These are phyloP conservation scores for Cheilosia pagana DNA, from an alignment of 2,888 invertebrate genomes.

Conservation along the genomic window DNA sequence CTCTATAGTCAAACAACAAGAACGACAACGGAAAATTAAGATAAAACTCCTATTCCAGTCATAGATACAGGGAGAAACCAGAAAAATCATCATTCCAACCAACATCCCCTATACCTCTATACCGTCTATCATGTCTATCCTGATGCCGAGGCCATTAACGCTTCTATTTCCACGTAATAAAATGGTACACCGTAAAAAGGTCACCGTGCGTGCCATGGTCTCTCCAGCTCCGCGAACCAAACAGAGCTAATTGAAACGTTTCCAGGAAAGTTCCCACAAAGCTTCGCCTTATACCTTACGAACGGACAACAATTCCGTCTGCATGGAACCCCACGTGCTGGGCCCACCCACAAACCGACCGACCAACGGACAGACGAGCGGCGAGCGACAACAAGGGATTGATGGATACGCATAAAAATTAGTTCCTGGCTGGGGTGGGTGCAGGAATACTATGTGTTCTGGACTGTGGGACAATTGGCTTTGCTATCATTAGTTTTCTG, in stretches of 20 bases:
- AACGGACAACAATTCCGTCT: slow-evolving; percentile 7
- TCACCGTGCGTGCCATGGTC: slow-evolving; percentile 57
- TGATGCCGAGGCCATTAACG: slow-evolving; percentile 76
- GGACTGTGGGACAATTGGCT: slow-evolving; percentile 78
- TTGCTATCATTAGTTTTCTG: slow-evolving; percentile 82
- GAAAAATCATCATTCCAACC: slow-evolving; percentile 67
- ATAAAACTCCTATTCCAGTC: slow-evolving; percentile 64
- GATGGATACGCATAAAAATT: slow-evolving; percentile 74
- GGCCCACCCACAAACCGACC: slow-evolving; percentile 33
- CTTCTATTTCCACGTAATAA: slow-evolving; percentile 77
- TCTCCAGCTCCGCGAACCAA: slow-evolving; percentile 20
- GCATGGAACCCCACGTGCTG: slow-evolving; percentile 28
- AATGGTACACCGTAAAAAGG: slow-evolving; percentile 75
- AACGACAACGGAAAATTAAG: slow-evolving; percentile 69
- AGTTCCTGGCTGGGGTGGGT: slow-evolving; percentile 19
- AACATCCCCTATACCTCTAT: slow-evolving; percentile 12
- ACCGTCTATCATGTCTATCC: slow-evolving; percentile 49
- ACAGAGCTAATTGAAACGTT: slow-evolving; percentile 71
- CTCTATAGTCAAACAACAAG: slow-evolving; percentile 40
- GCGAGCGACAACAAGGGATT: slow-evolving; percentile 50
- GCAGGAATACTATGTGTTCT: slow-evolving; percentile 3
- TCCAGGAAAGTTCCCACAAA: slow-evolving; percentile 64
- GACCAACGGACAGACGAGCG: neutral
- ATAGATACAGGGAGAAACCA: slow-evolving; percentile 48
- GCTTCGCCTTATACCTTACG: slow-evolving; percentile 16